A percentile compares a stretch with the other conserved stretches of the same genome.
Evolutionary conservation across 2,888 invertebrate genomes (phyloP).

Genomic region (Cryptophagus acutangulus): DNA sequence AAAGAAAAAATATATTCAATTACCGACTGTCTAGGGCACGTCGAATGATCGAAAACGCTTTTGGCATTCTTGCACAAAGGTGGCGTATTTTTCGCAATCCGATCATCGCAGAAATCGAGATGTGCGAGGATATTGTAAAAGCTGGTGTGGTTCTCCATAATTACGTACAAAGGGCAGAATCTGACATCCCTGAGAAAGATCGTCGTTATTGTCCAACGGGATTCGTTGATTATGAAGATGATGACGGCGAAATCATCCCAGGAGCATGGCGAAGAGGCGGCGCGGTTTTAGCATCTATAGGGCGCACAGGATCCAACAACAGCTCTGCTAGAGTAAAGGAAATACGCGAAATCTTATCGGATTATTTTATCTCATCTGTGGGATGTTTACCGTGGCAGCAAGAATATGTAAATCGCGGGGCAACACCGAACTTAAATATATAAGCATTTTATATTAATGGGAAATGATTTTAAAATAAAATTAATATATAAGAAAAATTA

Average conservation of each 20-base stretch:
- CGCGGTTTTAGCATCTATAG: too few relatives aligned
- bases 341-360: too few relatives aligned
- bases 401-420: too few relatives aligned
- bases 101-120: constrained; percentile 8
- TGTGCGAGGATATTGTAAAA: constrained; percentile 11
- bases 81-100: constrained; percentile 10
- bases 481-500: too few relatives aligned
- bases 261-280: constrained; percentile 9
- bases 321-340: too few relatives aligned
- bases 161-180: constrained; percentile 20
- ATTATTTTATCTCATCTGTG: too few relatives aligned
- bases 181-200: constrained; percentile 6
- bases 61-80: constrained; percentile 9
- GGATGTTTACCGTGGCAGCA: too few relatives aligned
- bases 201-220: constrained; percentile 13
- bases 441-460: too few relatives aligned
- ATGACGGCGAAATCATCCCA: neutral
- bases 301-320: too few relatives aligned
- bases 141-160: constrained; percentile 23
- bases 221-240: constrained; percentile 7
- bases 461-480: too few relatives aligned
- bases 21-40: constrained; percentile 6
- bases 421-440: too few relatives aligned
- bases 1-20: constrained; percentile 8
- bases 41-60: constrained; percentile 11